phyloP scores from a whole-genome alignment of 1,140 invertebrate genomes.

The Globodera rostochiensis region DNA sequence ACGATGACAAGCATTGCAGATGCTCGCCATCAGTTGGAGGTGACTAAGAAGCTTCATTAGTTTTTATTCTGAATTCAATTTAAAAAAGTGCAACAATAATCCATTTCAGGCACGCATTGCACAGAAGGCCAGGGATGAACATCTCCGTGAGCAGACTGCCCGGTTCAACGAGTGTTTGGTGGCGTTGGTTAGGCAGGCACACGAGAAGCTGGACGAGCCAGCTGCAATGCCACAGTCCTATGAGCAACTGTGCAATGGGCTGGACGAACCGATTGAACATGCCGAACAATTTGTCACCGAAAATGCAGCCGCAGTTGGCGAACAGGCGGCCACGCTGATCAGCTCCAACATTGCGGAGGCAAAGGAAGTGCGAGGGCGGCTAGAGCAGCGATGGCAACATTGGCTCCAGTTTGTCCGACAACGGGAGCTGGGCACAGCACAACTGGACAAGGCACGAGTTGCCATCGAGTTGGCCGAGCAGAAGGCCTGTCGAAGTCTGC shows the following conservation, averaged over 20 bases:
- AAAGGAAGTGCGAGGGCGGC: conserved; percentile 36
- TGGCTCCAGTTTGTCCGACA: conserved; percentile 49
- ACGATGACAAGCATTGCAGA: neutral
- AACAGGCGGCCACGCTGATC: conserved; percentile 8
- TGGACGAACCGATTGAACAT: conserved; percentile 26
- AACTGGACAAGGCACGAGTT: conserved; percentile 29
- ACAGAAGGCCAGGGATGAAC: neutral
- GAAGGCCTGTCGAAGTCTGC: no score
- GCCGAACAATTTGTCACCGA: conserved; percentile 4
- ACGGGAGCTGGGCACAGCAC: conserved; percentile 38
- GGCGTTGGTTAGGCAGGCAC: conserved; percentile 42
- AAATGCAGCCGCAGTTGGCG: neutral
- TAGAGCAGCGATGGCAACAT: conserved; percentile 25
- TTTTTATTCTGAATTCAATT: no score
- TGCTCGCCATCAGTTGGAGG: neutral
- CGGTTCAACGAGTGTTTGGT: conserved; percentile 33
- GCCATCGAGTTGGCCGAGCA: no score
- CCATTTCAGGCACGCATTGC: no score
- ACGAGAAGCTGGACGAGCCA: conserved; percentile 40
- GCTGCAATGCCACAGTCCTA: conserved; percentile 47
- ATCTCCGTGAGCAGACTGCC: neutral
- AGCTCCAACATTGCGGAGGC: conserved; percentile 23
- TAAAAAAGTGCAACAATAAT: no score
- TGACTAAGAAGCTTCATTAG: neutral
- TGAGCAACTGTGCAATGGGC: conserved; percentile 34